Base-by-base conservation (phyloP, 2,113 vertebrate species). In the Callorhinus ursinus region DNA sequence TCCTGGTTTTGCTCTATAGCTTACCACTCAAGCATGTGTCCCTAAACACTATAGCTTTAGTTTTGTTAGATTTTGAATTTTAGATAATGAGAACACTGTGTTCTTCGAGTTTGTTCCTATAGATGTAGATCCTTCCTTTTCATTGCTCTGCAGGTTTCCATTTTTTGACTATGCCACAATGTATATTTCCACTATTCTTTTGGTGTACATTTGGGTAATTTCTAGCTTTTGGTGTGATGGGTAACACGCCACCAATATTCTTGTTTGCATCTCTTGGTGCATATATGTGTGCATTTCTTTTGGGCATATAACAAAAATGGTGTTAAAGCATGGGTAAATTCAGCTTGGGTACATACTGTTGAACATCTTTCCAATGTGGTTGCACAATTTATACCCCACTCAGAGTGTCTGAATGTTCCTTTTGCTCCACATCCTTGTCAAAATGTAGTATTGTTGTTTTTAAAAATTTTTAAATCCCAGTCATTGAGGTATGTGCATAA, bases 371-470 rank as follows among this genome's bases (percentile, higher is more conserved):
- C 72, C n/a, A 26, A 31, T 36, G 7, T 1, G 74, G 22, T n/a
- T n/a, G 31, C 2, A 5, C 13, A 9, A 4, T 61, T n/a, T 4
- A 33, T 6, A 13, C 28, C 57, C 36, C 3, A 7, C 10, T 15
- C 16, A 7, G 13, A 24, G 28, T 26, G 59, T 13, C 2, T 57
- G 26, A 77, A 9, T 2, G 0, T 42, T 51, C 63, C 3, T 21
- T 21, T 80, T 31, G 16, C 51, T 21, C 31, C 39, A 9, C 11
- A 5, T 59, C 67, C 55, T 82, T 24, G 3, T 33, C 55, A 42
- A 42, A 51, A 76, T 0, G 1, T n/a, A 49, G 31, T 57, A 24
- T 31, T 55, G 42, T 19, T 74, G 22, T 39, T 5, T 55, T 77
- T 51, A 4, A 10, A 0, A 39, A 14, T 14, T 67, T 57, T 57